A percentile compares a stretch with the other conserved stretches of the same genome.
phyloP scores from a whole-genome alignment of 2,797 vertebrate genomes.

The Megalops cyprinoides region DNA sequence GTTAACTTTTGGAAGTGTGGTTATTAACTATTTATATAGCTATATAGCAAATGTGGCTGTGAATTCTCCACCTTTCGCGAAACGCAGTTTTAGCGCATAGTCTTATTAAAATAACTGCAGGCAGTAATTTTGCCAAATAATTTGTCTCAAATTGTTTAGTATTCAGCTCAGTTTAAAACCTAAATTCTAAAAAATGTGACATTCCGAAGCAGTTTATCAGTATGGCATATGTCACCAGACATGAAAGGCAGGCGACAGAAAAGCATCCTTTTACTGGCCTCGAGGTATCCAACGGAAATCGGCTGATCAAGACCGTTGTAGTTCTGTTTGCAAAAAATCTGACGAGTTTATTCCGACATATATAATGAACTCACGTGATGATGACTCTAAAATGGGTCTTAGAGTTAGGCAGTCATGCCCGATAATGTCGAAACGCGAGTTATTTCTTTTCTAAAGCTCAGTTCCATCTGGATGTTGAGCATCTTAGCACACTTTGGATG shows the following conservation, averaged over 20 bases:
- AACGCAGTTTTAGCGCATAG: no score
- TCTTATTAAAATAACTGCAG: no score
- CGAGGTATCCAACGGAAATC: constrained; percentile 48
- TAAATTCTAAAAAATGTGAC: constrained; percentile 45
- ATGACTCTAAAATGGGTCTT: no score
- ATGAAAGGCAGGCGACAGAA: constrained; percentile 40
- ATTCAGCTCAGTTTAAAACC: constrained; percentile 38
- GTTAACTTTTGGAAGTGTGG: no score
- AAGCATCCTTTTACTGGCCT: constrained; percentile 46
- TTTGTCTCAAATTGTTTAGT: constrained; percentile 54
- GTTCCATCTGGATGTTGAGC: neutral
- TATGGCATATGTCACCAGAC: constrained; percentile 52
- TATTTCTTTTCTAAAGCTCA: constrained; percentile 29
- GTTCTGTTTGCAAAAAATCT: constrained; percentile 48
- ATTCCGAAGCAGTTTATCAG: constrained; percentile 43
- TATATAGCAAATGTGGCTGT: no score
- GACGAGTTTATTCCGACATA: constrained; percentile 43
- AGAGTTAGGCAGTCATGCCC: no score
- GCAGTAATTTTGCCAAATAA: constrained; percentile 21
- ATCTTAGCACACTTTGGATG: constrained; percentile 4
- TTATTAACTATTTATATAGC: no score
- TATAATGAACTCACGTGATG: no score
- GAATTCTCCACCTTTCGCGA: no score
- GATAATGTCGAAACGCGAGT: no score
- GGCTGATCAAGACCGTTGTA: constrained; percentile 52